Base-by-base conservation (phyloP, 2,113 vertebrate genomes). In the Peromyscus polionotus region DNA sequence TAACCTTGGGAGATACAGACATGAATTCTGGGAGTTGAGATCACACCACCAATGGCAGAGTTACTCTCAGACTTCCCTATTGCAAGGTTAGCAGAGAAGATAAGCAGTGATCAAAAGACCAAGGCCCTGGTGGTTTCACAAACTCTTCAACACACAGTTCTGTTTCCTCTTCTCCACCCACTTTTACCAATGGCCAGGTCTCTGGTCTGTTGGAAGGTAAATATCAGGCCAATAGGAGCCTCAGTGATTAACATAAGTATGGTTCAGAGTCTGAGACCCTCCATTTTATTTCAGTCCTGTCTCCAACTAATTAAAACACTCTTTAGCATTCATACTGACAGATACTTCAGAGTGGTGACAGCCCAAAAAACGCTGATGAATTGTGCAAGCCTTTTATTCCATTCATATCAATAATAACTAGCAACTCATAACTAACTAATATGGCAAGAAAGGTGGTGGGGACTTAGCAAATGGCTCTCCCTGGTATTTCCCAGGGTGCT, bases 371-470 rank as follows among this genome's bases (percentile, higher is more conserved):
- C 31, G 48, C 79, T 96, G 87, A 75, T 3, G 10, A 96, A 87
- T 77, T 73, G 39, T 36, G 77, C 45, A 75, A 24, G 19, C 42
- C 42, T 93, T 65, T 95, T 92, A n/a, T 95, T 93, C n/a, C 94
- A 45, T 96, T 95, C 51, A 36, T 93, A 95, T 88, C 93, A 24
- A 90, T 93, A 77, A 81, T 83, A 92, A 63, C 77, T 85, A 92
- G 42, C 87, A 95, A 65, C 61, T 84, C 22, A 20, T 73, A 88
- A 87, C 45, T 95, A 90, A 87, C 24, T 57, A 63, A 91, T 63
- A 51, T 51, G 57, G 54, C 75, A 89, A 87, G 67, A 86, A 96
- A 95, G 59, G 33, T 42, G 88, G n/a, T 57, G 36, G 11, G 31
- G 76, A 63, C 28, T 88, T 48, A 89, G 77, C 57, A 89, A 87